These are phyloP conservation scores for Oryctolagus cuniculus DNA, from an alignment of 2,113 vertebrate genomes.

Conservation along the genomic window DNA sequence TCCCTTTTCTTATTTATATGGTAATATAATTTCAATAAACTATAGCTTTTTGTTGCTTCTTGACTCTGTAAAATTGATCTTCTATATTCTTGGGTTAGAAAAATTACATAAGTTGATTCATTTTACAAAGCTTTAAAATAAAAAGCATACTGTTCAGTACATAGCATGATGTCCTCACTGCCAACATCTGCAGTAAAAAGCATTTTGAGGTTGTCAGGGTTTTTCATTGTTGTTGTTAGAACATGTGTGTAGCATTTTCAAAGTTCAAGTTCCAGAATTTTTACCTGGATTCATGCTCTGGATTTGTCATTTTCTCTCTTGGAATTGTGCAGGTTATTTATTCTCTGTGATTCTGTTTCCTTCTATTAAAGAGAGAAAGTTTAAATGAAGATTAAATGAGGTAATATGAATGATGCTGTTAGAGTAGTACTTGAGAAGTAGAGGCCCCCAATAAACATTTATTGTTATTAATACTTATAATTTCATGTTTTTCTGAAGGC, in stretches of 20 bases:
- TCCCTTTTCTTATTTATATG: slow-evolving; percentile 22
- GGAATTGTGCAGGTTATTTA: neutral
- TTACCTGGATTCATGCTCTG: neutral
- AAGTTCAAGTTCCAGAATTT: slow-evolving; percentile 25
- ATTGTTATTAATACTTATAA: neutral
- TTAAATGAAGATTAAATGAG: neutral
- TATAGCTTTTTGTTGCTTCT: neutral
- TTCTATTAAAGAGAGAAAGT: neutral
- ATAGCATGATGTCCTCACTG: neutral
- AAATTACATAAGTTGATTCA: neutral
- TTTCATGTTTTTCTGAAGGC: slow-evolving; percentile 60
- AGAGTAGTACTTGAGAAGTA: neutral
- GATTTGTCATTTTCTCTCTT: neutral
- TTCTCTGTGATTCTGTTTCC: neutral
- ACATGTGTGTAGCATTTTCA: no score
- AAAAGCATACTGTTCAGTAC: neutral
- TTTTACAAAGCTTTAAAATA: neutral
- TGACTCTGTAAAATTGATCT: neutral
- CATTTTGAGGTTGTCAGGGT: neutral
- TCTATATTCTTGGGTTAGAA: neutral
- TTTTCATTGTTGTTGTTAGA: no score
- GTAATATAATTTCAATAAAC: neutral
- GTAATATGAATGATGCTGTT: neutral
- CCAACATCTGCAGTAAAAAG: neutral
- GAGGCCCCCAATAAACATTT: neutral